Evolutionary conservation across 2,888 invertebrate genomes (phyloP).

Genomic region (Cephus runcator): DNA sequence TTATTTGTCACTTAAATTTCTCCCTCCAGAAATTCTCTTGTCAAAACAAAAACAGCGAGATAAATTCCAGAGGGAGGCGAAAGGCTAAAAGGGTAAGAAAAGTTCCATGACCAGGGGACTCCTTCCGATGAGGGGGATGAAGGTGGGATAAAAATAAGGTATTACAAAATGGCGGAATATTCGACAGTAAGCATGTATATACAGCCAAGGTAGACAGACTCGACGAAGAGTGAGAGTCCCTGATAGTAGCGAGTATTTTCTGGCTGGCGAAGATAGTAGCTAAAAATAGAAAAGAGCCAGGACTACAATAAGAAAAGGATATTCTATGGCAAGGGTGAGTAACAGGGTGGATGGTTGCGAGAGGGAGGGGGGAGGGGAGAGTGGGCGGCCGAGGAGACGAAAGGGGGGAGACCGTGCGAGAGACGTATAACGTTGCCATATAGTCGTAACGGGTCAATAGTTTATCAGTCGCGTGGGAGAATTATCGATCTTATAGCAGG

Average conservation of each 20-base stretch:
- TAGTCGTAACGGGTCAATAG: conserved; percentile 15
- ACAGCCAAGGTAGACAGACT: no score
- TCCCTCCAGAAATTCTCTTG: neutral
- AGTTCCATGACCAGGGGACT: no score
- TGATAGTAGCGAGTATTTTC: no score
- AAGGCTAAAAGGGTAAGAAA: no score
- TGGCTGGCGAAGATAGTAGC: conserved; percentile 1
- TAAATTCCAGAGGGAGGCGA: no score
- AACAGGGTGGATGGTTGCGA: neutral
- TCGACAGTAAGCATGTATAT: no score
- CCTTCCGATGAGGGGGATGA: no score
- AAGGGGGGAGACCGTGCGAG: neutral
- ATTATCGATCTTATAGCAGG: conserved; percentile 17
- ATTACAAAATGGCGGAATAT: no score
- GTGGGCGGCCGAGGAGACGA: neutral
- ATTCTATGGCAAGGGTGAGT: neutral
- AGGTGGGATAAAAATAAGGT: no score
- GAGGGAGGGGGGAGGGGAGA: neutral
- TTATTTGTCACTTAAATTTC: neutral
- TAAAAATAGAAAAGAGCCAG: neutral
- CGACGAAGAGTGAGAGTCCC: no score
- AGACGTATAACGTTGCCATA: conserved; percentile 8
- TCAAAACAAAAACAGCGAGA: no score
- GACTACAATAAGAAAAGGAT: conserved; percentile 3
- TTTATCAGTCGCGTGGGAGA: conserved; percentile 17